Evolutionary conservation across 2,888 invertebrate genomes (phyloP).

Genomic region (Trilocha varians): DNA sequence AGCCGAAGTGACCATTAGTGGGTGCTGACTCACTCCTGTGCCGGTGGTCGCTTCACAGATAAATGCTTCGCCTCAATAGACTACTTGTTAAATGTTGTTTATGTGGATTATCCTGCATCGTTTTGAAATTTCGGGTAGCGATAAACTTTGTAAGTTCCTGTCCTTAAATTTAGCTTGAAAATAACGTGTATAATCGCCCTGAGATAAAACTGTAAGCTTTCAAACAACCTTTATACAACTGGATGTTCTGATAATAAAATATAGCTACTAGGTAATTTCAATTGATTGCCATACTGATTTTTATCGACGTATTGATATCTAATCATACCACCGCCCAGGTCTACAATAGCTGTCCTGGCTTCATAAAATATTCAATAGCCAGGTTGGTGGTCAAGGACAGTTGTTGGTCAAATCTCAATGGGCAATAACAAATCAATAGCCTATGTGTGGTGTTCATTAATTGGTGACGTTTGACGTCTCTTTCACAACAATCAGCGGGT

Average conservation of each 20-base stretch:
- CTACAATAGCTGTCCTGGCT: background rate
- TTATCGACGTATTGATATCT: too few relatives aligned
- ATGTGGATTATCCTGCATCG: conserved; percentile 9
- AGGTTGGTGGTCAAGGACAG: conserved; percentile 5
- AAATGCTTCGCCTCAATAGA: conserved; percentile 26
- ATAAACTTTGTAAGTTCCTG: too few relatives aligned
- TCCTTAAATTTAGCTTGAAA: too few relatives aligned
- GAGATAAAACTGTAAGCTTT: too few relatives aligned
- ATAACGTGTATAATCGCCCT: too few relatives aligned
- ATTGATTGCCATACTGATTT: too few relatives aligned
- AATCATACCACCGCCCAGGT: background rate
- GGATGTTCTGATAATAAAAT: too few relatives aligned
- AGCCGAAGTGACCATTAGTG: conserved; percentile 59
- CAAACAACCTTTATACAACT: too few relatives aligned
- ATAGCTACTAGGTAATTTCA: too few relatives aligned
- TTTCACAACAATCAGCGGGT: conserved; percentile 67
- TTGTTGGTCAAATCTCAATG: conserved; percentile 37
- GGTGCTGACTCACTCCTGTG: conserved; percentile 50
- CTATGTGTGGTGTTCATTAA: conserved; percentile 48
- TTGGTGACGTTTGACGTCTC: conserved; percentile 48
- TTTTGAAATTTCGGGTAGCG: background rate
- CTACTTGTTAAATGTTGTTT: conserved; percentile 27
- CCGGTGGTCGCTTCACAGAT: conserved; percentile 42
- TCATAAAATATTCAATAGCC: background rate
- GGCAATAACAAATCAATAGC: conserved; percentile 16